Evolutionary conservation across 35 echinoderm and acorn worm species (phyloP).

Genomic region (Acanthaster planci): DNA sequence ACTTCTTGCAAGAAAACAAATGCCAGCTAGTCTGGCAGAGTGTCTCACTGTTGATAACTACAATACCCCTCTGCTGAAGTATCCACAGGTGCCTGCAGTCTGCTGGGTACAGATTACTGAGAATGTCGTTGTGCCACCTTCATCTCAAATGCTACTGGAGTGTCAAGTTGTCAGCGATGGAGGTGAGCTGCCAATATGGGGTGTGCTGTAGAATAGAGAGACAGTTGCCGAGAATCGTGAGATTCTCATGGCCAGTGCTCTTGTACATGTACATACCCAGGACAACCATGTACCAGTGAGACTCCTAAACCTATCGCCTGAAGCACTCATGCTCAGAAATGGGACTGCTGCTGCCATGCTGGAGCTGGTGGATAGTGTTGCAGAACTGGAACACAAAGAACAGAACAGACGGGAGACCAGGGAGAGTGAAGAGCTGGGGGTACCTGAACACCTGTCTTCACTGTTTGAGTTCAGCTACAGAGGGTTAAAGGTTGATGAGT

Average conservation of each 20-base stretch:
- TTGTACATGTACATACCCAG: background rate
- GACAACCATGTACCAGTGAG: background rate
- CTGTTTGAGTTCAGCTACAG: background rate
- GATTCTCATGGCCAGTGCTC: background rate
- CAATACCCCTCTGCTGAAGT: background rate
- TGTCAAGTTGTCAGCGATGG: background rate
- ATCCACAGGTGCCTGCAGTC: background rate
- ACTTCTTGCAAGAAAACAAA: constrained; percentile 31
- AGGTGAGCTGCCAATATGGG: constrained; percentile 23
- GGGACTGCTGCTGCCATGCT: too few species aligned
- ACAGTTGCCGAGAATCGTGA: background rate
- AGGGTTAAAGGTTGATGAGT: background rate
- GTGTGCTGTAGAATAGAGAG: background rate
- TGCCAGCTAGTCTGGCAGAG: constrained; percentile 15
- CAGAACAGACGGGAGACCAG: background rate
- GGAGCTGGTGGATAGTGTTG: constrained; percentile 20
- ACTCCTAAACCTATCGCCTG: background rate
- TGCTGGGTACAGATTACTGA: background rate
- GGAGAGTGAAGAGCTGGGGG: background rate
- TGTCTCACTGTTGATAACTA: constrained; percentile 26
- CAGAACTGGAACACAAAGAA: background rate
- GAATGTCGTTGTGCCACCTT: too few species aligned
- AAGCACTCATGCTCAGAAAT: background rate
- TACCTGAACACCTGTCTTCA: background rate
- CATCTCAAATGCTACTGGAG: too few species aligned